Conservation (phyloP, 2,888 invertebrate species). For the Julus scandinavius region DNA sequence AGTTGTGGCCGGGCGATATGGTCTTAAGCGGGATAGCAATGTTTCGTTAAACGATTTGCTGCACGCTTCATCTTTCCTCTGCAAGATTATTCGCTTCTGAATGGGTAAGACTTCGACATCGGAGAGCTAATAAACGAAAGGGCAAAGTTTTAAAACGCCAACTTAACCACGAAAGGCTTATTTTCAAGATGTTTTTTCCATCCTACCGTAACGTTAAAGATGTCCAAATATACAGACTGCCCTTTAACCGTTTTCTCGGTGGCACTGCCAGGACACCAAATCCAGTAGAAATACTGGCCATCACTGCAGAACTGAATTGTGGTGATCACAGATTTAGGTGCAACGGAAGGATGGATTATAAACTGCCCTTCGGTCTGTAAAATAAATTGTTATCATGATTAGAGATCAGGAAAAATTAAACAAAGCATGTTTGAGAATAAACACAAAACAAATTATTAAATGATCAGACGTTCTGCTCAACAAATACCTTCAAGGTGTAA, state of each 20-base stretch:
- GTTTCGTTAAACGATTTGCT: constrained; percentile 64
- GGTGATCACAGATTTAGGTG: constrained; percentile 60
- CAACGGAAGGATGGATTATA: not conserved
- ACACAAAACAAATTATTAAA: too few species aligned
- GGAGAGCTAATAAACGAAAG: constrained; percentile 46
- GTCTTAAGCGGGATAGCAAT: constrained; percentile 63
- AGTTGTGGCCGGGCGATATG: constrained; percentile 62
- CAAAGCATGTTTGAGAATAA: too few species aligned
- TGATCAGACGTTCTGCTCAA: too few species aligned
- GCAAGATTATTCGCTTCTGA: constrained; percentile 60
- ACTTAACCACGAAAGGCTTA: too few species aligned
- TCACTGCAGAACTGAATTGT: constrained; percentile 65
- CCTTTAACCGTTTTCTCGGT: constrained; percentile 63
- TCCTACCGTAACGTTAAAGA: constrained; percentile 62
- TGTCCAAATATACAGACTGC: constrained; percentile 62
- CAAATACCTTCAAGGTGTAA: constrained; percentile 61
- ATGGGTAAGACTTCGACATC: constrained; percentile 45
- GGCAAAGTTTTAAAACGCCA: not conserved
- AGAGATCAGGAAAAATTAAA: too few species aligned
- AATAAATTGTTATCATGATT: too few species aligned
- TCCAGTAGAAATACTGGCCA: constrained; percentile 64
- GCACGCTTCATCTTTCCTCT: constrained; percentile 63
- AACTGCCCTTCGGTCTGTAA: not conserved
- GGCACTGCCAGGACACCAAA: constrained; percentile 63
- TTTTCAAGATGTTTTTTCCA: not conserved